Conservation (phyloP, 2,888 invertebrate species). For the Drosophila neonasuta region DNA sequence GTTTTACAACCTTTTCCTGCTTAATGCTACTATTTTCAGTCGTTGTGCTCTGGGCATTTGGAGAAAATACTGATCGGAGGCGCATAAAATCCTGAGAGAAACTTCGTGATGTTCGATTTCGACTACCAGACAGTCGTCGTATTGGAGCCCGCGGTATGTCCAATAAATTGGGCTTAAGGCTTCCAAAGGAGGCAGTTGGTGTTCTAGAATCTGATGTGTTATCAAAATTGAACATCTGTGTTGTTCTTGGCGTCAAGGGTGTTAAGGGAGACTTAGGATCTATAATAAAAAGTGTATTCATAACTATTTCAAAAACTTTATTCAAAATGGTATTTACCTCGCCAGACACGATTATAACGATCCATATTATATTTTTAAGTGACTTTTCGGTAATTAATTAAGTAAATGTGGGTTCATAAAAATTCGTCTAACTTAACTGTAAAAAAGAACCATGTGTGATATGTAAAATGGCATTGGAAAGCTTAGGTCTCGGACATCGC, state of each 20-base stretch:
- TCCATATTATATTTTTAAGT: slow-evolving; percentile 43
- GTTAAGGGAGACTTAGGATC: slow-evolving; percentile 71
- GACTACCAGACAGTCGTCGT: background rate
- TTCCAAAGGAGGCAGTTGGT: slow-evolving; percentile 13
- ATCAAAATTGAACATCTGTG: slow-evolving; percentile 63
- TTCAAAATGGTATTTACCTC: slow-evolving; percentile 44
- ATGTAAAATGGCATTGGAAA: background rate
- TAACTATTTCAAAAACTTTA: background rate
- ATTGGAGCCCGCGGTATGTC: background rate
- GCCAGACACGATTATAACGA: slow-evolving; percentile 63
- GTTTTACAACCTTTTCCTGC: background rate
- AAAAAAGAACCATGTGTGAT: slow-evolving; percentile 9
- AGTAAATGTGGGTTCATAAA: background rate
- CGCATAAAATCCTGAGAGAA: slow-evolving; percentile 54
- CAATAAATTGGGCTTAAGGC: slow-evolving; percentile 5
- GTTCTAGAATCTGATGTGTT: slow-evolving; percentile 5
- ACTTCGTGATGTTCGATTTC: background rate
- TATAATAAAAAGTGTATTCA: slow-evolving; percentile 11
- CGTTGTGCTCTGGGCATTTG: slow-evolving; percentile 36
- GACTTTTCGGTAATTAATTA: background rate
- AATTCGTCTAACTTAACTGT: slow-evolving; percentile 5
- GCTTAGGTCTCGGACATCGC: background rate
- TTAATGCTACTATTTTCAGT: background rate
- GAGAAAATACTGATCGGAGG: slow-evolving; percentile 56
- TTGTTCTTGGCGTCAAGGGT: slow-evolving; percentile 66